Percentiles rank a stretch among this genome's conserved stretches.
These are phyloP conservation scores for Nineta flava DNA, from an alignment of 2,888 invertebrate species.

Conservation along the genomic window DNA sequence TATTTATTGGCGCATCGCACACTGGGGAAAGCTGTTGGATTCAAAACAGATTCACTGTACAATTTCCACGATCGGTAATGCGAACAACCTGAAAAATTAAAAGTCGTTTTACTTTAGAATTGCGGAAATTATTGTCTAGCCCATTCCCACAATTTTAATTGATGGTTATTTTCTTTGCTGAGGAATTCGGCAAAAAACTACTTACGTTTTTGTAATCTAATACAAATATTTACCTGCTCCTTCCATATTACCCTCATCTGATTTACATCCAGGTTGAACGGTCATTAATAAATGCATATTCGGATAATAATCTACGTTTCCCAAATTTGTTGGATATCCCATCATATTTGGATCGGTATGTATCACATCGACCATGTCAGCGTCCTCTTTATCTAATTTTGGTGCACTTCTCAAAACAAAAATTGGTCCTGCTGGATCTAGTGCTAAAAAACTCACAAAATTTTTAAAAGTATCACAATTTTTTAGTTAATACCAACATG, in stretches of 20 bases:
- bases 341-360: neutral
- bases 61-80: neutral
- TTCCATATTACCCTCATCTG: neutral
- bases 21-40: neutral
- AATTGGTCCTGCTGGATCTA: neutral
- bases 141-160: too few species aligned
- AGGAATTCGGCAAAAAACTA: too few species aligned
- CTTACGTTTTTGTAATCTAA: too few species aligned
- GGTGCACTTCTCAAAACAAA: neutral
- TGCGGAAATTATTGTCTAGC: too few species aligned
- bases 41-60: neutral
- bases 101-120: too few species aligned
- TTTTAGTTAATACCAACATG: neutral
- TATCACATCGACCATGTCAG: constrained; percentile 1
- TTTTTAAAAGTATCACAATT: neutral
- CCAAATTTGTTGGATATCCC: neutral
- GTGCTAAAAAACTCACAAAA: neutral
- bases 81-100: neutral
- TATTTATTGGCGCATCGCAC: neutral
- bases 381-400: neutral
- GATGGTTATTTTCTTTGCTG: too few species aligned
- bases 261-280: neutral
- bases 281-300: neutral
- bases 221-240: too few species aligned
- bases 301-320: neutral